A percentile compares a stretch with the other conserved stretches of the same genome.
These are phyloP conservation scores for Laticauda laticaudata DNA, from an alignment of 2,113 vertebrate genomes.

Conservation along the genomic window DNA sequence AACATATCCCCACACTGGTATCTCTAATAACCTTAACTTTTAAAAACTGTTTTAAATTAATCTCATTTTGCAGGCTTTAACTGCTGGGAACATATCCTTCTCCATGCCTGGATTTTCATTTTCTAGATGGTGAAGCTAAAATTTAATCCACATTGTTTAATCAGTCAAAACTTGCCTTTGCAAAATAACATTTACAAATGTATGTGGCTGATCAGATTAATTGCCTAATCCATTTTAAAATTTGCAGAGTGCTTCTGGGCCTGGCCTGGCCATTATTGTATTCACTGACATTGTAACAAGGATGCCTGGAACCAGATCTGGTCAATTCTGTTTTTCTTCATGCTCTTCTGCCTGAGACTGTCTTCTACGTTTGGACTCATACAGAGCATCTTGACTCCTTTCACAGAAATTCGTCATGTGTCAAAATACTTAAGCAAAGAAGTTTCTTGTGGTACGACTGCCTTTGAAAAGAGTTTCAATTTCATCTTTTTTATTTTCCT, in stretches of 20 bases:
- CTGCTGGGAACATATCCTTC: not conserved
- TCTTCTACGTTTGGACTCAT: constrained; percentile 92
- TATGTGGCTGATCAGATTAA: not conserved
- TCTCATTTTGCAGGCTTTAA: not conserved
- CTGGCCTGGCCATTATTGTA: constrained; percentile 87
- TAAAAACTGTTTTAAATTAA: not conserved
- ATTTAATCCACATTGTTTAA: not conserved
- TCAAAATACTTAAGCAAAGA: constrained; percentile 77
- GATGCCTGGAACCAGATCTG: constrained; percentile 88
- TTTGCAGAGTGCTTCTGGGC: constrained; percentile 82
- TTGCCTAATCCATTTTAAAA: constrained; percentile 8
- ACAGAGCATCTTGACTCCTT: constrained; percentile 82
- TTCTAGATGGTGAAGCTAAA: not conserved
- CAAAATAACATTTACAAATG: not conserved
- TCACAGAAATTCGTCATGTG: constrained; percentile 75
- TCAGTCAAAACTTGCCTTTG: not conserved
- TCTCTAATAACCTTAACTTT: not conserved
- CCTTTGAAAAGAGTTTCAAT: not conserved
- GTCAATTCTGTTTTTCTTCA: constrained; percentile 89
- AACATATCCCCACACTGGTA: not conserved
- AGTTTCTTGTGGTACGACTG: constrained; percentile 77
- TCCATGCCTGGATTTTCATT: not conserved
- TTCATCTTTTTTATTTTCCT: not conserved
- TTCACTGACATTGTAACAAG: constrained; percentile 82
- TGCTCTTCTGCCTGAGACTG: constrained; percentile 88